A percentile compares a stretch with the other conserved stretches of the same genome.
Evolutionary conservation across 1,140 invertebrate species (phyloP).

Genomic region (Drosophila nigrodunni): DNA sequence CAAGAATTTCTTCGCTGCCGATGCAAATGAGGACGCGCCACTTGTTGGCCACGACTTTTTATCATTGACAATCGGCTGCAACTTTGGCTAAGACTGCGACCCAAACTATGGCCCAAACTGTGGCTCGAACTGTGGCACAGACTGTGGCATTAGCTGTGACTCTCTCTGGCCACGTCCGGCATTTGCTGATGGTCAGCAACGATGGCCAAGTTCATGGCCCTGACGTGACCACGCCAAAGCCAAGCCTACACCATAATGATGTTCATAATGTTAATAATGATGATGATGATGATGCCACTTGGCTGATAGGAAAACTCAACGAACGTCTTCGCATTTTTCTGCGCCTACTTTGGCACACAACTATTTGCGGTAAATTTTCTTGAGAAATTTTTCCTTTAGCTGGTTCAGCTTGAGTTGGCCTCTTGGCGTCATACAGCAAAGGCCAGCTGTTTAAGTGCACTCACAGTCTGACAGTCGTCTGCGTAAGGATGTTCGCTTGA

Average conservation of each 20-base stretch:
- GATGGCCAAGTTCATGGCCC: conserved; percentile 73
- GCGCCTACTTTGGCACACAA: conserved; percentile 72
- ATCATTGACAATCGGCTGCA: conserved; percentile 70
- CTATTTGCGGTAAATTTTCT: conserved; percentile 70
- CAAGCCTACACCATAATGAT: conserved; percentile 57
- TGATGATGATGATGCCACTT: conserved; percentile 73
- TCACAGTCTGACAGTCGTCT: conserved; percentile 19
- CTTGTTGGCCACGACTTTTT: conserved; percentile 79
- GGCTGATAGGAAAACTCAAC: conserved; percentile 68
- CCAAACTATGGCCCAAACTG: background rate
- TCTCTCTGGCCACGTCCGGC: conserved; percentile 44
- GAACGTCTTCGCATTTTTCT: conserved; percentile 68
- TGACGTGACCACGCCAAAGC: conserved; percentile 72
- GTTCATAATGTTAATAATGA: conserved; percentile 22
- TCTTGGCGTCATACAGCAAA: conserved; percentile 24
- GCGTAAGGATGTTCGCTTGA: conserved; percentile 70
- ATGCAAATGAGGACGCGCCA: conserved; percentile 79
- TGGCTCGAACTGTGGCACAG: background rate
- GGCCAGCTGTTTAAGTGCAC: conserved; percentile 38
- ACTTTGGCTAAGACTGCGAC: conserved; percentile 11
- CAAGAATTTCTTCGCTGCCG: conserved; percentile 64
- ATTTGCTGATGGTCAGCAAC: conserved; percentile 72
- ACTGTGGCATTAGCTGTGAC: background rate
- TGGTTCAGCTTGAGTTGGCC: conserved; percentile 22
- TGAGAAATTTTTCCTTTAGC: conserved; percentile 54